phyloP scores from a whole-genome alignment of 2,888 invertebrate genomes.

The Drepanosiphum platanoidis region DNA sequence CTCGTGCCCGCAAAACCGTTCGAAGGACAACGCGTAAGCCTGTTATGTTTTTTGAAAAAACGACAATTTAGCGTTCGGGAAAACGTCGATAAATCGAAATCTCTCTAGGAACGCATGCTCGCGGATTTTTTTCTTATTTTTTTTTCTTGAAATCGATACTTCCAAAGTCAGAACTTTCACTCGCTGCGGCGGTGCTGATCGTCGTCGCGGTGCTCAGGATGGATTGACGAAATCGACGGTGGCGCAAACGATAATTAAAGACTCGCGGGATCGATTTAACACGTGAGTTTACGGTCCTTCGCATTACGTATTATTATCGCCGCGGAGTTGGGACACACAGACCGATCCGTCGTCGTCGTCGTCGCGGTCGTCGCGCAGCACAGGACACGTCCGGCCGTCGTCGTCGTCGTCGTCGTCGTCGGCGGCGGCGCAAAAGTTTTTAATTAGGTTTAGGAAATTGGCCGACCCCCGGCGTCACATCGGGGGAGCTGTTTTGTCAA shows the following conservation, averaged over 20 bases:
- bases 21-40: neutral
- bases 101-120: neutral
- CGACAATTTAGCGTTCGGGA: neutral
- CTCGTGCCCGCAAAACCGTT: neutral
- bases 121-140: constrained; percentile 14
- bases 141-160: constrained; percentile 41
- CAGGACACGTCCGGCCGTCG: neutral
- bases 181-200: neutral
- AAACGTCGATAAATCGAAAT: neutral
- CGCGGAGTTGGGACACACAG: too few relatives aligned
- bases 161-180: neutral
- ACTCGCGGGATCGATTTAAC: too few relatives aligned
- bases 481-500: constrained; percentile 41
- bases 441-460: constrained; percentile 40
- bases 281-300: too few relatives aligned
- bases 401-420: neutral
- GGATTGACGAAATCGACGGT: too few relatives aligned
- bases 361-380: neutral
- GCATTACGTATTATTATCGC: too few relatives aligned
- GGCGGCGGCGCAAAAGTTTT: constrained; percentile 36
- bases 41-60: too few relatives aligned
- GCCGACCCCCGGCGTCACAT: neutral
- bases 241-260: too few relatives aligned
- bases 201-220: neutral
- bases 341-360: neutral